Base-by-base conservation (phyloP, 2,888 invertebrate species). In the Aphidoletes aphidimyza region DNA sequence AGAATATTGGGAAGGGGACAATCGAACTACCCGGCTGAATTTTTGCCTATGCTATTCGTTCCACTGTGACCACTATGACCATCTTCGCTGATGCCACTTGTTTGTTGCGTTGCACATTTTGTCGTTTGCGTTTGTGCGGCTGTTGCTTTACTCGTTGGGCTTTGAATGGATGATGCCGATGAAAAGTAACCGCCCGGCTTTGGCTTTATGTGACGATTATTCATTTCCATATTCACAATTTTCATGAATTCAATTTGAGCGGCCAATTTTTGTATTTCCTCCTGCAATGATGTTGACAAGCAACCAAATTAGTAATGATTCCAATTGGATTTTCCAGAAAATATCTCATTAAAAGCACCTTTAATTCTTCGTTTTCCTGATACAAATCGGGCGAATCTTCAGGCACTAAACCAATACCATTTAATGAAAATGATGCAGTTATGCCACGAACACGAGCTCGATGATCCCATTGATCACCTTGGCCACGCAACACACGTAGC, bases 161-260 rank as follows among this genome's bases (percentile, higher is more conserved):
- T 90, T 87, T 90, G 90, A 86, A 90, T 89, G 85, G 92, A 91
- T 22, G 89, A 88, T 69, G 92, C 89, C 84, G 92, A 91, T 84
- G 93, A 94, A 90, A 96, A 96, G 90, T 96, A 96, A 0, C 96
- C 94, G 30, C 96, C 95, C 0, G 94, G 93, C 87, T 95, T 94
- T 86, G 96, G 96, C 87, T 96, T 95, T 87, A 97, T 91, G 89
- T 97, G 97, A 8, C 96, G 92, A 90, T 97, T 97, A 91, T 97
- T 95, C 92, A 96, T 94, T 90, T 96, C 96, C 97, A 97, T 97
- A 88, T 96, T 95, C 30, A 97, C 96, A 89, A 96, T 96, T 91
- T 96, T 96, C 96, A 97, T 96, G 90, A 96, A 96, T 89, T 97
- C 97, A 87, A 97, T 96, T 90, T 97, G 96, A 36, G 96, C 95